Percentiles rank a stretch among this genome's conserved stretches.
Evolutionary conservation across 2,888 invertebrate genomes (phyloP).

Genomic region (Arenicola marina): DNA sequence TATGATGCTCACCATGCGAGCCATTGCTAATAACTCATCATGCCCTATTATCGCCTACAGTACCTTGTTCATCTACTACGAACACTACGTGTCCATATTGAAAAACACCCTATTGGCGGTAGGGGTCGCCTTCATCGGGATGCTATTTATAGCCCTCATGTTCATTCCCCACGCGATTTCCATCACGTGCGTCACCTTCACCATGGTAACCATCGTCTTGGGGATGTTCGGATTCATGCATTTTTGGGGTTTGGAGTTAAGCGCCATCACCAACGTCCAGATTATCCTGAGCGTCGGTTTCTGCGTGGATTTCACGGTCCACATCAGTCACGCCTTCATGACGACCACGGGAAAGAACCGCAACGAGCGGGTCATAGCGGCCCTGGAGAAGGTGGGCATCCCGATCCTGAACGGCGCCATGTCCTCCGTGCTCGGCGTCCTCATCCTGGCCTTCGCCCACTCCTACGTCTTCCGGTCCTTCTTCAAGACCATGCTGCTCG

Average conservation of each 20-base stretch:
- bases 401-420: conserved; percentile 35
- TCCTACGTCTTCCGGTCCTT: conserved; percentile 94
- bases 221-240: conserved; percentile 48
- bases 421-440: conserved; percentile 75
- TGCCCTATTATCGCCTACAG: conserved; percentile 39
- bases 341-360: conserved; percentile 29
- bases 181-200: conserved; percentile 38
- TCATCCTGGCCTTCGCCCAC: conserved; percentile 83
- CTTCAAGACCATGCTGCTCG: conserved; percentile 95
- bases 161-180: conserved; percentile 47
- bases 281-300: conserved; percentile 50
- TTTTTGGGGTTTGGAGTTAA: conserved; percentile 41
- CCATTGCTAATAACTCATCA: conserved; percentile 33
- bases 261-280: conserved; percentile 48
- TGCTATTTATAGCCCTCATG: conserved; percentile 42
- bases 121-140: conserved; percentile 42
- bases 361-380: conserved; percentile 29
- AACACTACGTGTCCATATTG: conserved; percentile 45
- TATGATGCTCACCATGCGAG: conserved; percentile 40
- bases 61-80: conserved; percentile 41
- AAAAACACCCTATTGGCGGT: conserved; percentile 45
- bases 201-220: conserved; percentile 41
- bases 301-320: conserved; percentile 41
- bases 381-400: conserved; percentile 31
- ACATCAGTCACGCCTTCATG: conserved; percentile 35